phyloP scores from a whole-genome alignment of 2,113 vertebrate genomes.

The Mustela lutreola region DNA sequence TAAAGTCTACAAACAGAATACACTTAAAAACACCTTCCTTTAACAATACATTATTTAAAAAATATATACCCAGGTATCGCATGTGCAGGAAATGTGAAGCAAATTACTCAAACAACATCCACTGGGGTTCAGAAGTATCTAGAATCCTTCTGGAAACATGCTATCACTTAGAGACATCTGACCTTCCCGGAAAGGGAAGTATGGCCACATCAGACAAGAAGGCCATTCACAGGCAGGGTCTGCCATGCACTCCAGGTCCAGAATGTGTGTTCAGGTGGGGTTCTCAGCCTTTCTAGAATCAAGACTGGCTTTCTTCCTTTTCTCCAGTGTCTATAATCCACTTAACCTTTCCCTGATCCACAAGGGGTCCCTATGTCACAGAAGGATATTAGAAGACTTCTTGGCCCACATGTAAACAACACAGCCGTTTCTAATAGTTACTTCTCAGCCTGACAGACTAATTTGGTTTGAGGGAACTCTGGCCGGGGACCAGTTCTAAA shows the following conservation, averaged over 20 bases:
- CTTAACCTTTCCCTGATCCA: background rate
- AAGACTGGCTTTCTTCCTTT: background rate
- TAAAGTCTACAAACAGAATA: conserved; percentile 88
- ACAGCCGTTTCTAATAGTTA: background rate
- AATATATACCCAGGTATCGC: conserved; percentile 90
- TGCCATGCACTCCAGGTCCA: background rate
- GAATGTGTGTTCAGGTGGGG: background rate
- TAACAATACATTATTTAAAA: conserved; percentile 90
- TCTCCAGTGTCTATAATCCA: background rate
- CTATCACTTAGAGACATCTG: conserved; percentile 82
- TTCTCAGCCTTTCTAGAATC: background rate
- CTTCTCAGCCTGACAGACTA: background rate
- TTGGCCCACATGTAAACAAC: background rate
- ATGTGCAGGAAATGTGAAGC: conserved; percentile 92
- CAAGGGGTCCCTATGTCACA: background rate
- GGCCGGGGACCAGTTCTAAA: background rate
- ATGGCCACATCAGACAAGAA: background rate
- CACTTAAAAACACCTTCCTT: conserved; percentile 88
- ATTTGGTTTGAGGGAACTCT: background rate
- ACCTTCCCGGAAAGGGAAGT: background rate
- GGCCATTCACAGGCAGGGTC: background rate
- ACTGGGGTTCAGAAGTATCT: conserved; percentile 87
- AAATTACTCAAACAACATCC: conserved; percentile 90
- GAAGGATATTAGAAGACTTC: background rate
- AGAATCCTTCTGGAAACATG: conserved; percentile 86